Percentiles rank a stretch among this genome's conserved stretches.
Conservation (phyloP, 2,113 vertebrate genomes). For the Xerus inauris region DNA sequence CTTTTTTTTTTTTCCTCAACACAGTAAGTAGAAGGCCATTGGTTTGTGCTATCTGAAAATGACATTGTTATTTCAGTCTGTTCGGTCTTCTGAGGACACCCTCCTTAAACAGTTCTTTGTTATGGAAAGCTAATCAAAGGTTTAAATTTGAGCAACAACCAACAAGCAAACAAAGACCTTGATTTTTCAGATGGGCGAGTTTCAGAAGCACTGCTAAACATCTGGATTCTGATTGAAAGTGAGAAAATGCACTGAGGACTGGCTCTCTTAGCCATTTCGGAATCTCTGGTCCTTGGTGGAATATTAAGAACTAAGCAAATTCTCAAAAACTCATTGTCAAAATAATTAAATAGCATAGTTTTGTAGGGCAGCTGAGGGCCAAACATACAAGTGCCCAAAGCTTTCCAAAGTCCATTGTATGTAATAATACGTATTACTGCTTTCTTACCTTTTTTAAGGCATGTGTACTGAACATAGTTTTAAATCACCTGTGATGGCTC, state of each 20-base stretch:
- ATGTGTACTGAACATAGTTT: background rate
- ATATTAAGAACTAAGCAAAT: slow-evolving; percentile 4
- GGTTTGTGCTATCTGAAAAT: slow-evolving; percentile 20
- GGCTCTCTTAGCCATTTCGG: background rate
- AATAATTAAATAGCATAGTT: background rate
- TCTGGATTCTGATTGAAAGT: background rate
- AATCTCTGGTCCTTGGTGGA: background rate
- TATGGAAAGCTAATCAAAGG: slow-evolving; percentile 14
- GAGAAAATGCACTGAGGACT: background rate
- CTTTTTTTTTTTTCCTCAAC: background rate
- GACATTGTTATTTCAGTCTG: background rate
- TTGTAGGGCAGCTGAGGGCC: background rate
- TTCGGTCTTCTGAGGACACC: background rate
- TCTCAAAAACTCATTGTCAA: background rate
- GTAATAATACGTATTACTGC: background rate
- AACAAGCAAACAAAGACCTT: background rate
- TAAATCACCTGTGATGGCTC: background rate
- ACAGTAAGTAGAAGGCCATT: background rate
- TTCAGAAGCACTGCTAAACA: background rate
- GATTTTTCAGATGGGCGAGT: background rate
- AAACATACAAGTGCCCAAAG: background rate
- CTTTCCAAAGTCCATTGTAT: slow-evolving; percentile 12
- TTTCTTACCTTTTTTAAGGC: background rate
- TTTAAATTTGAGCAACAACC: slow-evolving; percentile 17
- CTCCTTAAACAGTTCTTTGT: slow-evolving; percentile 48